These are phyloP conservation scores for Diplodus puntazzo DNA, from an alignment of 2,797 vertebrate genomes.

Conservation along the genomic window DNA sequence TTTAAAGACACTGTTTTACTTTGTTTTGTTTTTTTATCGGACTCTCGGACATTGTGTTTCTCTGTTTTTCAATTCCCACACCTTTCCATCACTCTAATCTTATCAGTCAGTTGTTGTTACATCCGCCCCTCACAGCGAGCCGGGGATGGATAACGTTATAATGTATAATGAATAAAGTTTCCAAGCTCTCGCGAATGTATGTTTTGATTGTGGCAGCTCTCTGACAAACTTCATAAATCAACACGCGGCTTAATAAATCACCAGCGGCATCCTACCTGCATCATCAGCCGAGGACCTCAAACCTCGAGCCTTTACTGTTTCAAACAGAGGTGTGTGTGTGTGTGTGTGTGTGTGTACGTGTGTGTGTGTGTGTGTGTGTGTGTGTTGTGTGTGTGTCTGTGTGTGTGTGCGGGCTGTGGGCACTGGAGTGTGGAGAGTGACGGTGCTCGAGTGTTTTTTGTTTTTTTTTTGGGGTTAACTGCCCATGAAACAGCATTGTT, in stretches of 20 bases:
- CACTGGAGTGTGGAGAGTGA: constrained; percentile 28
- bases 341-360: too few relatives aligned
- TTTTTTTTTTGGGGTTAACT: constrained; percentile 52
- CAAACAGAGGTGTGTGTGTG: not conserved
- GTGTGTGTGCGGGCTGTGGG: constrained; percentile 13
- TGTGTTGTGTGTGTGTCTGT: not conserved
- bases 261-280: not conserved
- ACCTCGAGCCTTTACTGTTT: not conserved
- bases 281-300: not conserved
- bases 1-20: constrained; percentile 8
- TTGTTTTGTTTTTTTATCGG: not conserved
- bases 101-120: constrained; percentile 50
- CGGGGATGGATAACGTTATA: constrained; percentile 27
- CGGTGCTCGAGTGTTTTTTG: constrained; percentile 24
- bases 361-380: too few relatives aligned
- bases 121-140: not conserved
- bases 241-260: constrained; percentile 41
- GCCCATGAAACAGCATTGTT: constrained; percentile 68
- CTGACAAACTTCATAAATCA: constrained; percentile 68
- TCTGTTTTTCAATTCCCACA: constrained; percentile 36
- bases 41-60: constrained; percentile 9
- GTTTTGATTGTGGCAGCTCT: constrained; percentile 51
- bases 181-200: constrained; percentile 39
- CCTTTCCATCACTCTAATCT: constrained; percentile 55
- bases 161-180: constrained; percentile 68